Base-by-base conservation (phyloP, 92 coral and sea anemone species). In the Epizoanthus ramosus region DNA sequence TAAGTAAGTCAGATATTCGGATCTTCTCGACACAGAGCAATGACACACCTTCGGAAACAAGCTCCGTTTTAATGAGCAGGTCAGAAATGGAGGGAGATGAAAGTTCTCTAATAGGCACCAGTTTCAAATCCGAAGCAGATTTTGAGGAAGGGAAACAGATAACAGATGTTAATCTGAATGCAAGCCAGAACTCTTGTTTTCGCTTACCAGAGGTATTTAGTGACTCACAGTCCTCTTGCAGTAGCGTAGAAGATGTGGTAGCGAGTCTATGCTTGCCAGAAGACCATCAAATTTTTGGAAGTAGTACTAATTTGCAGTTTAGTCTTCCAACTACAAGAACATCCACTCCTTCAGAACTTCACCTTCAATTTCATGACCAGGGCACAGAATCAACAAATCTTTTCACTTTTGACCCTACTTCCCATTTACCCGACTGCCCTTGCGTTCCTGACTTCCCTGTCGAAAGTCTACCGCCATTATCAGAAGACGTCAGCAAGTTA, bases 401-500 rank as follows among this genome's bases (percentile, higher is more conserved):
- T n/a, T 19, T 12, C 14, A 2, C 59, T 77, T 39, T 65, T 77
- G 71, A 63, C 23, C 47, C 24, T 18, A 37, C 81, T 57, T 73
- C 77, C 4, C 92, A 89, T 68, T 88, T 80, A 19, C 70, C 87
- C 35, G 56, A 69, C 81, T 93, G 98, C 71, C 93, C 89, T 7
- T 92, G 93, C 52, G 88, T 73, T 16, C 84, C 86, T 5, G 94
- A 88, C 14, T 86, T 84, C 67, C 84, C 89, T 3, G 45, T 86
- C 56, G 85, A 89, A 63, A 63, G 79, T 14, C 88, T 88, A 6
- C 89, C 94, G 17, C 80, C 92, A 59, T 64, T 91, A 21, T 65
- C 90, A 8, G 80, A 90, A 5, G 99, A 96, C 47, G 79, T 90
- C 10, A 84, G 93, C 37, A 87, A 85, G 54, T 83, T 96, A 28